Evolutionary conservation across 2,888 invertebrate species (phyloP), one percentile per base, ranked within the genome.

Genomic region (Yponomeuta plumbellus): DNA sequence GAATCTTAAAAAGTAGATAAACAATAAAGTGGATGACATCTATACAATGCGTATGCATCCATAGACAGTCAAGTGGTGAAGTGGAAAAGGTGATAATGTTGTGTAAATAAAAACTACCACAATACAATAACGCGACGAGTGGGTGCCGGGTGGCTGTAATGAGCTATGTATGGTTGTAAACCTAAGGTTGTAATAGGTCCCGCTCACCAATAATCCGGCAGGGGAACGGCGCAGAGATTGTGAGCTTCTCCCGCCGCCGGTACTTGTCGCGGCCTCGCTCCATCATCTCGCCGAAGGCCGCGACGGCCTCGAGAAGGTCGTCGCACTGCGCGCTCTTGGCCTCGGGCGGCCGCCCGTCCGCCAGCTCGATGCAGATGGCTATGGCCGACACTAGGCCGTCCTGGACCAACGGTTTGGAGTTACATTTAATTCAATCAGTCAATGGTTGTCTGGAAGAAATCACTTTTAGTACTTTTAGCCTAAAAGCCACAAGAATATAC

Each of bases 141-240:
- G n/a, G n/a, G n/a, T n/a, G n/a, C n/a, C n/a, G n/a, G n/a, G n/a
- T n/a, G n/a, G n/a, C n/a, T n/a, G n/a, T n/a, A n/a, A n/a, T n/a
- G n/a, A n/a, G n/a, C n/a, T n/a, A n/a, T n/a, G n/a, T n/a, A n/a
- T n/a, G n/a, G n/a, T n/a, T n/a, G n/a, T n/a, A n/a, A n/a, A n/a
- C n/a, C n/a, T n/a, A 11, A 39, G 39, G 1, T 52, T 5, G 17
- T 2, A 17, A 13, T 0, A 52, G 5, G 44, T 13, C 44, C 4
- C 44, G 70, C 82, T 83, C 39, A 90, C 90, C 85, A 70, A 87
- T 84, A 72, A 90, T 88, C 69, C 86, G 81, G 72, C 81, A 79
- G 0, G 88, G 88, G 70, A 85, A 82, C 1, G 90, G 89, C 64
- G 80, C 77, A 0, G 81, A 76, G 71, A 86, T 77, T 40, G 81